Conservation (phyloP, 2,113 vertebrate species). For the Pandion haliaetus region DNA sequence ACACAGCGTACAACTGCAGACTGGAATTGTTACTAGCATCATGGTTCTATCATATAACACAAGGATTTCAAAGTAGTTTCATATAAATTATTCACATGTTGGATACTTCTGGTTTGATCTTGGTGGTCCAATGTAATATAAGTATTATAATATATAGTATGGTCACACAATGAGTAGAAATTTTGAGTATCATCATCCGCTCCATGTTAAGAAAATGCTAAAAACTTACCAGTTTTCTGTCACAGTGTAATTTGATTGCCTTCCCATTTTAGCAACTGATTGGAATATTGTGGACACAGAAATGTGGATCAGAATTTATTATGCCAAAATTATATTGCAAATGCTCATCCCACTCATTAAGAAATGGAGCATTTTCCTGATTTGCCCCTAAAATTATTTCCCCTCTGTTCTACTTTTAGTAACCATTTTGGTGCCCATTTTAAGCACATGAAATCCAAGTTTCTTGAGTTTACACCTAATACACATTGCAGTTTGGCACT, state of each 20-base stretch:
- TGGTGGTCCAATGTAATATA: neutral
- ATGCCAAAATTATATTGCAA: neutral
- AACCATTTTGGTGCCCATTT: neutral
- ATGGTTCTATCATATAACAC: neutral
- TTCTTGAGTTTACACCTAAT: neutral
- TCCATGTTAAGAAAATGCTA: neutral
- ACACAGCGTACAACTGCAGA: neutral
- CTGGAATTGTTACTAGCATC: neutral
- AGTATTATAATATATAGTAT: neutral
- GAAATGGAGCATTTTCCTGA: neutral
- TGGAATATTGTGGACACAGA: neutral
- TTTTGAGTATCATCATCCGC: neutral
- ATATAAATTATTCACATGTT: neutral
- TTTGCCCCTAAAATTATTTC: neutral
- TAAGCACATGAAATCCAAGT: neutral
- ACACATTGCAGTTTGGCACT: neutral
- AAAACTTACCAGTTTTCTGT: neutral
- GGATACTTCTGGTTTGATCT: neutral
- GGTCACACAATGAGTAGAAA: neutral
- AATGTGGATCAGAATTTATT: neutral
- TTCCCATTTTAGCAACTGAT: neutral
- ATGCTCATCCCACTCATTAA: neutral
- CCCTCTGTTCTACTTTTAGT: neutral
- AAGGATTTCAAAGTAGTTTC: neutral
- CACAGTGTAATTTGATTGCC: neutral